These are phyloP conservation scores for Eclectus roratus DNA, from an alignment of 2,113 vertebrate genomes.

Conservation along the genomic window DNA sequence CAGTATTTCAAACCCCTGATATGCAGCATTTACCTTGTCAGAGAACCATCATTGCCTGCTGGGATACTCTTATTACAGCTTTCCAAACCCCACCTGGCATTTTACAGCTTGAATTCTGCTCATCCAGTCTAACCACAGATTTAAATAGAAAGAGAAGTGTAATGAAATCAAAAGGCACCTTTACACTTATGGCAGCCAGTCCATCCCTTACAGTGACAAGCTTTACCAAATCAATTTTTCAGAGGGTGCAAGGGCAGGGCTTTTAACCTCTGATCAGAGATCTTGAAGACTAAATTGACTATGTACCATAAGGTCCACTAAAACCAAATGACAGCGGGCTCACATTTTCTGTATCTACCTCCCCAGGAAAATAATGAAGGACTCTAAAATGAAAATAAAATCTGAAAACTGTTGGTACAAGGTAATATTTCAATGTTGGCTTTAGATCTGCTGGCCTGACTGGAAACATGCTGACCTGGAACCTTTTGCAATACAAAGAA, in stretches of 20 bases:
- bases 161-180: not conserved
- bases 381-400: not conserved
- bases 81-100: not conserved
- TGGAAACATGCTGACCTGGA: not conserved
- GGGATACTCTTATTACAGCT: not conserved
- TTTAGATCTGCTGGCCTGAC: not conserved
- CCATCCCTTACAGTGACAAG: not conserved
- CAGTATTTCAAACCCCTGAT: not conserved
- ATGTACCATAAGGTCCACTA: not conserved
- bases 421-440: not conserved
- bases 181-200: not conserved
- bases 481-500: not conserved
- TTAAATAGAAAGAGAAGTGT: not conserved
- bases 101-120: not conserved
- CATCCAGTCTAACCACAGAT: not conserved
- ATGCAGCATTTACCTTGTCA: not conserved
- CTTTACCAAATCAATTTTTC: not conserved
- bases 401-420: not conserved
- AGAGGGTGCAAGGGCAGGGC: not conserved
- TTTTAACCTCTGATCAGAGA: not conserved
- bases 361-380: not conserved
- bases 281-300: not conserved
- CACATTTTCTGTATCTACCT: not conserved
- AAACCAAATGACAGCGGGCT: not conserved
- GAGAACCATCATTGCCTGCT: not conserved